These are phyloP conservation scores for Pomacea maculata DNA, from an alignment of 1,140 invertebrate genomes.

Conservation along the genomic window DNA sequence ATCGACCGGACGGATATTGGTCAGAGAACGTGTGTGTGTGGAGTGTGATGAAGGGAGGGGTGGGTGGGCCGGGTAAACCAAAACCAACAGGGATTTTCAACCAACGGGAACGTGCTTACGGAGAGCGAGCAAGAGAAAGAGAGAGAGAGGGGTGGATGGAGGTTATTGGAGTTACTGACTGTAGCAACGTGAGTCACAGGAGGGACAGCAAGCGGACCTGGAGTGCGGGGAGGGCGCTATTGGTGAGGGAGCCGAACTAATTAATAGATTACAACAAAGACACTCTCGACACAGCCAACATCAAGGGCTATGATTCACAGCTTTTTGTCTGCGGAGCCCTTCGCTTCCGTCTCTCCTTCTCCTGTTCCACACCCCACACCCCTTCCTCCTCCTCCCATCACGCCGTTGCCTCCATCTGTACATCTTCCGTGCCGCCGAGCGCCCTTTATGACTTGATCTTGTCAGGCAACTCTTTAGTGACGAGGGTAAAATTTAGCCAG, in stretches of 20 bases:
- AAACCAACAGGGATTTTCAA: too few species aligned
- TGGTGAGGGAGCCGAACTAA: conserved; percentile 9
- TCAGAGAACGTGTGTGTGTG: too few species aligned
- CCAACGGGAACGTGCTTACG: too few species aligned
- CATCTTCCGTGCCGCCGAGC: neutral
- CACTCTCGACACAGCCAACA: conserved; percentile 7
- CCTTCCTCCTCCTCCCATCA: neutral
- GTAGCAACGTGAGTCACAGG: conserved; percentile 5
- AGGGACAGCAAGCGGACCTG: neutral
- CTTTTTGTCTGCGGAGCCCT: conserved; percentile 5
- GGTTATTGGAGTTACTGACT: neutral
- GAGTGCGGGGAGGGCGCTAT: neutral
- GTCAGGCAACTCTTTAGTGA: too few species aligned
- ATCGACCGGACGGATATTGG: too few species aligned
- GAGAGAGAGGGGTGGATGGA: neutral
- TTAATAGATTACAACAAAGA: conserved; percentile 16
- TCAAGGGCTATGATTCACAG: conserved; percentile 12
- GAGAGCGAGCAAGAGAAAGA: neutral
- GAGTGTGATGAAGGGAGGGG: too few species aligned
- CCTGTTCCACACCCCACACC: neutral
- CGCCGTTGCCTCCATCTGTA: neutral
- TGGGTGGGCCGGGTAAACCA: too few species aligned
- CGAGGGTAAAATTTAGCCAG: too few species aligned
- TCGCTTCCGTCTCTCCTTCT: neutral
- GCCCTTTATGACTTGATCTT: too few species aligned